phyloP scores from a whole-genome alignment of 2,797 vertebrate genomes.

The Nyctalus aviator region DNA sequence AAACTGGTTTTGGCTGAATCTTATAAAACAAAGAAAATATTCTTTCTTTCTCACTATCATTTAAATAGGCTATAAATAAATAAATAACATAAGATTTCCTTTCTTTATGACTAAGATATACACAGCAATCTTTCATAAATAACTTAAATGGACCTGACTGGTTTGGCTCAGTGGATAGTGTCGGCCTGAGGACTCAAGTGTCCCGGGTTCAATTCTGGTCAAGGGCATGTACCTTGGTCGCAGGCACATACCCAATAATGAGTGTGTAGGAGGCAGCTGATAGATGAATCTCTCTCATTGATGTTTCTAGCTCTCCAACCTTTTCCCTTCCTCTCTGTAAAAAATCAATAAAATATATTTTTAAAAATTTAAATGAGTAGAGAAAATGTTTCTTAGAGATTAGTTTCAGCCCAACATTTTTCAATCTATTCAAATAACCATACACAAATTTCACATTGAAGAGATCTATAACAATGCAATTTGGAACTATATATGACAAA shows the following conservation, averaged over 20 bases:
- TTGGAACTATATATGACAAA: not conserved
- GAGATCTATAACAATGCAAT: not conserved
- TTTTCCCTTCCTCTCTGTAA: too few relatives aligned
- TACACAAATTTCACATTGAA: constrained; percentile 6
- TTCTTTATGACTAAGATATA: constrained; percentile 30
- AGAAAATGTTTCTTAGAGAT: not conserved
- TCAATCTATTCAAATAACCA: constrained; percentile 19
- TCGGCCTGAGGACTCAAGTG: too few relatives aligned
- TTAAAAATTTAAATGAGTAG: constrained; percentile 4
- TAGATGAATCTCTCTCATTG: too few relatives aligned
- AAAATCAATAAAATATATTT: too few relatives aligned
- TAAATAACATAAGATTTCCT: not conserved
- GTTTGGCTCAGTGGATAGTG: too few relatives aligned
- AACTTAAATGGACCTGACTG: too few relatives aligned
- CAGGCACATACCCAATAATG: too few relatives aligned
- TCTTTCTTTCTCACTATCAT: constrained; percentile 28
- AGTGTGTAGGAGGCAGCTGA: too few relatives aligned
- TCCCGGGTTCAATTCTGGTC: too few relatives aligned
- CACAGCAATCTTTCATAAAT: constrained; percentile 2
- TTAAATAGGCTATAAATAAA: constrained; percentile 23
- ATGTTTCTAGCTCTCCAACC: too few relatives aligned
- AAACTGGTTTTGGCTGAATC: not conserved
- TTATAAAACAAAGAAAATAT: constrained; percentile 28
- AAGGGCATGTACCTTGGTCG: too few relatives aligned
- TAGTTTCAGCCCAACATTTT: not conserved